Percentiles rank a stretch among this genome's conserved stretches.
Conservation (phyloP, 2,888 invertebrate genomes). For the Tipula lateralis region DNA sequence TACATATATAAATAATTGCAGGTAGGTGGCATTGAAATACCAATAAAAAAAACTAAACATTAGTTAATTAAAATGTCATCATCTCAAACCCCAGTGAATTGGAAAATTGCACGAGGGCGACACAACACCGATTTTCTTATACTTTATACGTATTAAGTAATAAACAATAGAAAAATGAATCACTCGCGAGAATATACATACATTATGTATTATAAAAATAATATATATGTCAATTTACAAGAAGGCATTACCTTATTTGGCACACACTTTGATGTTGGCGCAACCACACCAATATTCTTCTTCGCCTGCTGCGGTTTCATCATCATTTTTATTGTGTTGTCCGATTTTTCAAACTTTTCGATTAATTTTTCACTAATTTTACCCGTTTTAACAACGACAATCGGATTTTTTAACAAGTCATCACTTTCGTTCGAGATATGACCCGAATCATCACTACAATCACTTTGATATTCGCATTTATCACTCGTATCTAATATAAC, state of each 20-base stretch:
- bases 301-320: background rate
- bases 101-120: background rate
- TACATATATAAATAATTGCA: background rate
- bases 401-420: slow-evolving; percentile 35
- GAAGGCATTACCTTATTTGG: background rate
- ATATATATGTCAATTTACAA: background rate
- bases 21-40: background rate
- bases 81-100: background rate
- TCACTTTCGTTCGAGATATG: slow-evolving; percentile 74
- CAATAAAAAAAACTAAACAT: background rate
- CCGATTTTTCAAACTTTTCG: slow-evolving; percentile 15
- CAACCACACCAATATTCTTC: slow-evolving; percentile 11
- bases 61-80: background rate
- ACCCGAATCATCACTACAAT: slow-evolving; percentile 75
- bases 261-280: slow-evolving; percentile 8
- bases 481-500: slow-evolving; percentile 31
- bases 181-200: background rate
- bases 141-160: background rate
- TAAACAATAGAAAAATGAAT: background rate
- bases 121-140: background rate
- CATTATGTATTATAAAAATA: too few species aligned
- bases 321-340: background rate
- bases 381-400: background rate
- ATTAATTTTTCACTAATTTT: slow-evolving; percentile 29
- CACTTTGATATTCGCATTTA: slow-evolving; percentile 57